Base-by-base conservation (phyloP, 2,113 vertebrate species). In the Reinhardtius hippoglossoides region DNA sequence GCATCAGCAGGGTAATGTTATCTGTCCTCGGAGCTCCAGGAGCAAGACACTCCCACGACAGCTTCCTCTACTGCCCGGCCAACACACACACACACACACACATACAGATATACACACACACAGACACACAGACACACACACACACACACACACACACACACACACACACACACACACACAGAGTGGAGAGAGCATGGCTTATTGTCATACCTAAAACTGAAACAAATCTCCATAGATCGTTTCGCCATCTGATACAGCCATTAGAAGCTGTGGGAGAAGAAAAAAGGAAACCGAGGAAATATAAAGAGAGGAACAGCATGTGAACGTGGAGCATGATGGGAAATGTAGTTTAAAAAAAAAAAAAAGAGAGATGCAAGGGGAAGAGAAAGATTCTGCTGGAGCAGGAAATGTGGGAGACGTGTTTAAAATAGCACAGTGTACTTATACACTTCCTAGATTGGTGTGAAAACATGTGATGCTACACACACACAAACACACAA, bases 1-100 rank as follows among this genome's bases (percentile, higher is more conserved):
- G 91, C 83, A 88, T 83, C 85, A 86, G 76, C 86, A 52, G 88
- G 84, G 90, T 90, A 92, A 91, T 89, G 88, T 90, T 93, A 93
- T 92, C 92, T 85, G 89, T 91, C 91, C 90, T 91, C 77, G 9
- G 69, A 80, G 88, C 84, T 83, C 85, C 65, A 66, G 72, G 76
- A 81, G 82, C 67, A 78, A 81, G 86, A 79, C 84, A 87, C 89
- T 90, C 88, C 90, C 86, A 91, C 68, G 52, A 80, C 80, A 78
- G 87, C 65, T 90, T 90, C 83, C 85, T 89, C 87, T 79, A 20
- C 82, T 78, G 67, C 66, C 65, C 50, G 58, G 72, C 80, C 70
- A 57, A 71, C 40, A 80, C 26, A 69, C 71, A 84, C 67, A 81
- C 40, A 71, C 66, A 65, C 67, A 58, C 72, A 65, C 79, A 72